Base-by-base conservation (phyloP, 2,888 invertebrate genomes). In the Ommatoiulus sabulosus region DNA sequence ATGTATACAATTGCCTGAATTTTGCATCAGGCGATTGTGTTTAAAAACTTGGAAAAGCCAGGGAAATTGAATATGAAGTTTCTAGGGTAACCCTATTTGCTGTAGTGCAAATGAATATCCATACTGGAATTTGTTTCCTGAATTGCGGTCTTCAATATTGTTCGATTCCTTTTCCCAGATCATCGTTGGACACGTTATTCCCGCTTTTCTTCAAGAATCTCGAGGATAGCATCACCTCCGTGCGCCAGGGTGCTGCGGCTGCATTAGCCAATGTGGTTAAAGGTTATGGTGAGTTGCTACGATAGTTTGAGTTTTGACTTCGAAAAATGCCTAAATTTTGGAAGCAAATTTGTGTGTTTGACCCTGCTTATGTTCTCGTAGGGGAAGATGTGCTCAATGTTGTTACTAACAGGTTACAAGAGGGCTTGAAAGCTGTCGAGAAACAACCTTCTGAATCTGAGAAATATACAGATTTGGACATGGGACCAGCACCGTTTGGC, bases 181-280 rank as follows among this genome's bases (percentile, higher is more conserved):
- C 89, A 15, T 91, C 92, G 6, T 90, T 93, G 90, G 92, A 92
- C 20, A 91, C 91, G 35, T 91, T 94, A 63, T 93, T 93, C 90
- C 93, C 93, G 6, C 91, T 94, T 90, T 92, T 93, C 90, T 92
- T 92, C 91, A 92, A 91, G 89, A 93, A 93, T 90, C 91, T 94
- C 87, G 93, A 93, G 91, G 94, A 94, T 91, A 93, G 93, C 88
- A 94, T 94, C 88, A 92, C 94, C 2, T 93, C 94, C 12, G 94
- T 94, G 5, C 91, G 94, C 35, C 94, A 94, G 91, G 94, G 94
- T n/a, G 94, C 94, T n/a, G 94, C 94, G 10, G 91, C 93, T 10
- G 93, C 94, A 8, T 90, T 94, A 44, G 92, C 92, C 48, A 93
- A 93, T 91, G 92, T 93, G 48, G 93, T 93, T 43, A 90, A 91